Evolutionary conservation across 2,797 vertebrate species (phyloP), one percentile per base, ranked within the genome.

Genomic region (Fistularia commersonii): DNA sequence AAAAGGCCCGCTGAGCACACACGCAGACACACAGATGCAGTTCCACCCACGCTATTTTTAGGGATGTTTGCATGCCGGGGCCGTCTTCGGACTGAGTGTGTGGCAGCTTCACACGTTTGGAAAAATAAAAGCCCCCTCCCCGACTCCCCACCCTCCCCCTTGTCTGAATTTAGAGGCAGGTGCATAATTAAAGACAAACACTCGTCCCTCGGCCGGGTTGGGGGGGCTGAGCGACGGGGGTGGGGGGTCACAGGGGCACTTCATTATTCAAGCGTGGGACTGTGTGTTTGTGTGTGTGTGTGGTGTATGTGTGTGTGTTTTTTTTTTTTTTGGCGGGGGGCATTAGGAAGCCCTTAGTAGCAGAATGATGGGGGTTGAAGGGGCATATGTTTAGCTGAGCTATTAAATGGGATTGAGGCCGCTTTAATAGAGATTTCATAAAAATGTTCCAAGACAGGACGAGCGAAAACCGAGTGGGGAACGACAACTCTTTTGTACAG

Each of bases 171-270:
- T n/a, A n/a, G 34, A 35, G 14, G 74, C 85, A 87, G 82, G 84
- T 87, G 82, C 70, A 51, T 86, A 86, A 89, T 90, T 83, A 86
- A 84, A 86, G 76, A 77, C 77, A 76, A 89, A 85, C 80, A 81
- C 59, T 66, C 38, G 12, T 40, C 32, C 39, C 36, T 32, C 11
- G 6, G 48, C 23, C 38, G 10, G 38, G 9, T 40, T n/a, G n/a
- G n/a, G n/a, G n/a, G n/a, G 38, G 12, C 38, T 10, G 38, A 10
- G 38, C 38, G 38, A 10, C 9, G 38, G 38, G 38, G 5, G 9
- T 5, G 38, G 5, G 9, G 38, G 38, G 54, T 68, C 55, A 47
- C 14, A 59, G 55, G 66, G 11, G 53, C 52, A 43, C 72, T 73
- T 75, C 69, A 75, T 77, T 81, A 83, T 83, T 59, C 69, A 61